Conservation (phyloP, 2,888 invertebrate species). For the Allolobophora icterica region DNA sequence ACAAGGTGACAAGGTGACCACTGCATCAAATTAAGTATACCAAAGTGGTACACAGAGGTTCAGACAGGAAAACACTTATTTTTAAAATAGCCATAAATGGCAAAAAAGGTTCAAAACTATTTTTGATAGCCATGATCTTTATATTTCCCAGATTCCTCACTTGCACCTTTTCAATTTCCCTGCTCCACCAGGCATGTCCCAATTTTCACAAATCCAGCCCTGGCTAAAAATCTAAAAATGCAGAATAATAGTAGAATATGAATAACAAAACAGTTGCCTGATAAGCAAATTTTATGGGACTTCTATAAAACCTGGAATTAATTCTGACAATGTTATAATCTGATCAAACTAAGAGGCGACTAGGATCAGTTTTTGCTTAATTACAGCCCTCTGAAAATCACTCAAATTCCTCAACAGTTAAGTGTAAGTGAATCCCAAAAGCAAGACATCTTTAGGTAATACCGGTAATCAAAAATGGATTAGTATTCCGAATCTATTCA, state of each 20-base stretch:
- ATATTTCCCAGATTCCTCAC: not conserved
- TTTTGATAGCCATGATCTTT: not conserved
- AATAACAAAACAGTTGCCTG: not conserved
- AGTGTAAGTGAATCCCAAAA: no score
- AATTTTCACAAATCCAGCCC: not conserved
- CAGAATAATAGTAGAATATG: not conserved
- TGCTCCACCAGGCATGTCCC: constrained; percentile 10
- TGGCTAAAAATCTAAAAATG: constrained; percentile 12
- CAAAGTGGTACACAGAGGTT: not conserved
- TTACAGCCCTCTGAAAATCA: not conserved
- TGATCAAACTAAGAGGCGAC: not conserved
- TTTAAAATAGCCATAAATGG: not conserved
- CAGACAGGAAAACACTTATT: not conserved
- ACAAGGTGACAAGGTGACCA: no score
- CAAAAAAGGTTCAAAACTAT: not conserved
- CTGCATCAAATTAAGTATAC: not conserved
- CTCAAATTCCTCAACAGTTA: no score
- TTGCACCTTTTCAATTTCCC: not conserved
- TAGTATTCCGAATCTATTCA: no score
- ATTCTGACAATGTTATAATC: not conserved
- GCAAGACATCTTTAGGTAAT: no score
- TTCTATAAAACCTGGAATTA: not conserved
- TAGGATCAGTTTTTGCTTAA: not conserved
- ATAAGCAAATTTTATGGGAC: not conserved
- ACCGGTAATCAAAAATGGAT: no score